Conservation (phyloP, 92 coral and sea anemone species). For the Siderastrea siderea region DNA sequence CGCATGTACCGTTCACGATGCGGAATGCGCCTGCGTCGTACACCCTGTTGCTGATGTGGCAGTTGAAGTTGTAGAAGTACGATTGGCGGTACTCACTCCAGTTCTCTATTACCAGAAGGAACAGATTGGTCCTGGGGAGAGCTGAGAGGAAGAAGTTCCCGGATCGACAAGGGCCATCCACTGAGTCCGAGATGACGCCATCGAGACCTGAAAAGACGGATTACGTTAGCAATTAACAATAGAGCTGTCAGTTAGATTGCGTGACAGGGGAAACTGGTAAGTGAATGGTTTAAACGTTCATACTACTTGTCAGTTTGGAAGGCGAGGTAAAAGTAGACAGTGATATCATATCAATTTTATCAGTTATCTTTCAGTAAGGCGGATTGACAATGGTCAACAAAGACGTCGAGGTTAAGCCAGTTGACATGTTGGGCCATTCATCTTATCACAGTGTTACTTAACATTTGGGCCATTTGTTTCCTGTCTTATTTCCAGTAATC, state of each 20-base stretch:
- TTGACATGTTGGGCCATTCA: no score
- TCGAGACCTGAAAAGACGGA: slow-evolving; percentile 59
- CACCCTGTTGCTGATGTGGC: slow-evolving; percentile 95
- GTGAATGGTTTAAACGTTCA: no score
- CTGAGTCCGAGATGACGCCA: slow-evolving; percentile 79
- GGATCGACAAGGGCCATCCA: slow-evolving; percentile 92
- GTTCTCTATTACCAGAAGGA: slow-evolving; percentile 92
- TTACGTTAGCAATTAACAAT: neutral
- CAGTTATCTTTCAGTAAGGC: no score
- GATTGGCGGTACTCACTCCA: slow-evolving; percentile 97
- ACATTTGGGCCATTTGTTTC: no score
- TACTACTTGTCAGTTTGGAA: no score
- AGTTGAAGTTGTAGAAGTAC: slow-evolving; percentile 96
- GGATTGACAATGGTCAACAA: no score
- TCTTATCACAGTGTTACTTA: no score
- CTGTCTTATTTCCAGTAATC: no score
- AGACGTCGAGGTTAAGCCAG: no score
- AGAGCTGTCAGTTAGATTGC: neutral
- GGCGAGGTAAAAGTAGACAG: no score
- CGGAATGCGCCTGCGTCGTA: slow-evolving; percentile 99
- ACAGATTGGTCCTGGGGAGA: slow-evolving; percentile 92
- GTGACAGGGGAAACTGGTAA: no score
- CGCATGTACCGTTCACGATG: slow-evolving; percentile 98
- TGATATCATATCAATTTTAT: no score
- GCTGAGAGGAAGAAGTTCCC: slow-evolving; percentile 93